A percentile compares a stretch with the other conserved stretches of the same genome.
phyloP scores from a whole-genome alignment of 2,888 invertebrate species.

The Ecdyonurus torrentis region DNA sequence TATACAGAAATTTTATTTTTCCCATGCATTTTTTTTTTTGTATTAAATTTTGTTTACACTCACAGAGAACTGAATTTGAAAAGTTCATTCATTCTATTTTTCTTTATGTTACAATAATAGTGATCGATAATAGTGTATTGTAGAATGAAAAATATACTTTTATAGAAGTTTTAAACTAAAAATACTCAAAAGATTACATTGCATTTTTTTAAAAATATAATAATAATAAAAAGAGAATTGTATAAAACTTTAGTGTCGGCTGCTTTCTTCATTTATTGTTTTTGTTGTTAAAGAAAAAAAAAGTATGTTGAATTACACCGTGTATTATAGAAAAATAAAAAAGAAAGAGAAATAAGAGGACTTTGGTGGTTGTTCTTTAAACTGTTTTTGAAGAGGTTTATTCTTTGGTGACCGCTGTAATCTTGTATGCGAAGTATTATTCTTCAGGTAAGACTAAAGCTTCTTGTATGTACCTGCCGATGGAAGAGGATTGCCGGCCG shows the following conservation, averaged over 20 bases:
- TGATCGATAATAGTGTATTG: too few relatives aligned
- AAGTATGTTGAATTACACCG: not conserved
- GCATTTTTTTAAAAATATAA: not conserved
- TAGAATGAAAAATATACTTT: not conserved
- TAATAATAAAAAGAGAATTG: not conserved
- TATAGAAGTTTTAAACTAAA: not conserved
- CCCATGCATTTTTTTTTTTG: too few relatives aligned
- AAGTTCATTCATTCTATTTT: too few relatives aligned
- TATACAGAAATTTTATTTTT: too few relatives aligned
- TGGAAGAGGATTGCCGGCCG: too few relatives aligned
- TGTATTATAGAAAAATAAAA: not conserved
- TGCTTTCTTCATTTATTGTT: not conserved
- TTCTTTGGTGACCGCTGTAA: too few relatives aligned
- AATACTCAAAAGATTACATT: not conserved
- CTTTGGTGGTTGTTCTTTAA: not conserved
- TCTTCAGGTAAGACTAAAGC: too few relatives aligned
- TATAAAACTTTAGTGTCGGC: not conserved
- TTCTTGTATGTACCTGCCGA: not conserved
- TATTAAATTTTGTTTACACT: too few relatives aligned
- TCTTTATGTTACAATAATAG: too few relatives aligned
- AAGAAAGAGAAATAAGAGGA: not conserved
- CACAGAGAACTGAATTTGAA: too few relatives aligned
- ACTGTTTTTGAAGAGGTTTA: not conserved
- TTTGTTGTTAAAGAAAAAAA: not conserved
- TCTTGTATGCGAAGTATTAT: too few relatives aligned